Conservation (phyloP, 2,113 vertebrate genomes). For the Chrysochloris asiatica region DNA sequence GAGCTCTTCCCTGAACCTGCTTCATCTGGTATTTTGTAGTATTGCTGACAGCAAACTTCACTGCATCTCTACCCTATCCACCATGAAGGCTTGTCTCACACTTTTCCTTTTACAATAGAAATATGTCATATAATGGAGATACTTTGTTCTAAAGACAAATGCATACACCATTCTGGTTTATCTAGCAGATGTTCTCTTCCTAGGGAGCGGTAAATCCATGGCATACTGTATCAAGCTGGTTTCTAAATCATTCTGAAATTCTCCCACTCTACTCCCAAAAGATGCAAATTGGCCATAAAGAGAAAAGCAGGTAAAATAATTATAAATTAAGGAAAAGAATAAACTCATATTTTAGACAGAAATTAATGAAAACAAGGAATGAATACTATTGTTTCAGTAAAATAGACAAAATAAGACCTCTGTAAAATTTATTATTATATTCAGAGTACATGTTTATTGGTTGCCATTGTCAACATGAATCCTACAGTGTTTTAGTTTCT, state of each 20-base stretch:
- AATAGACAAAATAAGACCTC: conserved; percentile 4
- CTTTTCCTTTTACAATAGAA: too few relatives aligned
- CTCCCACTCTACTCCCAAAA: conserved; percentile 47
- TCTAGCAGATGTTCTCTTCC: conserved; percentile 40
- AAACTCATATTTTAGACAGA: conserved; percentile 11
- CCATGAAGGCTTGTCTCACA: too few relatives aligned
- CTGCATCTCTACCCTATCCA: too few relatives aligned
- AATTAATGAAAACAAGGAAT: conserved; percentile 28
- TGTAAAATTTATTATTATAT: background rate
- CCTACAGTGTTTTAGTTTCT: background rate
- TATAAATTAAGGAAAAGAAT: conserved; percentile 49
- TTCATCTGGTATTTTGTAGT: too few relatives aligned
- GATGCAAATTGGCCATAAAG: conserved; percentile 60
- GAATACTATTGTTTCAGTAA: conserved; percentile 6
- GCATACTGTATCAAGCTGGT: conserved; percentile 52
- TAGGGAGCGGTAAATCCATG: too few relatives aligned
- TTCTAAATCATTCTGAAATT: conserved; percentile 68
- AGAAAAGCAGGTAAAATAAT: conserved; percentile 53
- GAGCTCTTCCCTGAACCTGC: too few relatives aligned
- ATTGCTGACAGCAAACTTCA: too few relatives aligned
- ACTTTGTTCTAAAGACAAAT: conserved; percentile 47
- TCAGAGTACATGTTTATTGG: background rate
- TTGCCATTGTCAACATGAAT: background rate
- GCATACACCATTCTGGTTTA: background rate
- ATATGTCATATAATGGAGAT: too few relatives aligned